Base-by-base conservation (phyloP, 2,797 vertebrate genomes). In the Phrynocephalus forsythii region DNA sequence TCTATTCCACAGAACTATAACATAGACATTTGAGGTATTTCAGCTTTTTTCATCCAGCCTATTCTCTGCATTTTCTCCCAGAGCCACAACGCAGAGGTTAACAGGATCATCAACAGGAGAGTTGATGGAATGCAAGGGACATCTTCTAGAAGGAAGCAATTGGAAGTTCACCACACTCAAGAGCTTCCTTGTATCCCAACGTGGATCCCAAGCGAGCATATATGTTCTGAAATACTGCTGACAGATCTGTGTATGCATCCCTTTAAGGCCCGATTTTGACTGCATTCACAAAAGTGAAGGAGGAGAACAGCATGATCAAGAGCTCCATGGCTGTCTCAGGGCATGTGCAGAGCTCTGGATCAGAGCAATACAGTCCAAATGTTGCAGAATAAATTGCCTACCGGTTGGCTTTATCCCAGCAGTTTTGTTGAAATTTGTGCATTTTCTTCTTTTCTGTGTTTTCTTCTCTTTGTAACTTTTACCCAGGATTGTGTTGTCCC, bases 381-480 rank as follows among this genome's bases (percentile, higher is more conserved):
- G 8, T 0, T 44, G 7, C 11, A 5, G 38, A 72, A 85, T 44
- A 22, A 16, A n/a, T 91, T 91, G 89, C 91, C 93, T 94, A 96
- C 95, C 92, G 73, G 76, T 82, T 86, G 92, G 86, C 79, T 88
- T 94, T 89, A 87, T 79, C 4, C 82, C 75, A 84, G 87, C 38
- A 91, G 92, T 88, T 79, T 6, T 82, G n/a, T 85, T 83, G 89
- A 81, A 88, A 82, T 88, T 30, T 67, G 87, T 90, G 24, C 86
- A 75, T 86, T 81, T n/a, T 89, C 92, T 96, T 94, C 94, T 93
- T 93, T 91, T 95, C 67, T 60, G 66, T 30, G 30, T 85, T 85
- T 83, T 87, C 84, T 86, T 93, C 83, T 92, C 95, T 90, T 93
- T 94, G 87, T 92, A 95, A 82, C 89, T 94, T 83, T 88, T 91